These are phyloP conservation scores for Zingel zingel DNA, from an alignment of 2,113 vertebrate species.

Conservation along the genomic window DNA sequence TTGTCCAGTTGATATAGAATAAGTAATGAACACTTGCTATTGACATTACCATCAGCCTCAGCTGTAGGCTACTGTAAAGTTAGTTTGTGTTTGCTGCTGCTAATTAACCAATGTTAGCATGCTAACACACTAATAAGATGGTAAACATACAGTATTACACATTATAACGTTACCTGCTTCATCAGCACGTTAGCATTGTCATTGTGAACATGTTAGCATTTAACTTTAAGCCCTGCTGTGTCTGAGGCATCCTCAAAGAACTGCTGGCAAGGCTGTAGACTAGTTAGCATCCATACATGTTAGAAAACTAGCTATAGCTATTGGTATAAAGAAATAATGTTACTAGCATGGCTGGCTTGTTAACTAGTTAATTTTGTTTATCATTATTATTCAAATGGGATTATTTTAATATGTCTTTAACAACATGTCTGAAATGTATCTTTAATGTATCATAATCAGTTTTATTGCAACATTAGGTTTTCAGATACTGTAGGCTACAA, in stretches of 20 bases:
- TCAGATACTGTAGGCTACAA: too few relatives aligned
- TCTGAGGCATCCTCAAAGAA: background rate
- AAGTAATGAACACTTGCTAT: background rate
- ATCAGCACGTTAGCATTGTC: background rate
- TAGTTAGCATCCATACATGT: background rate
- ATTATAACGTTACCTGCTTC: background rate
- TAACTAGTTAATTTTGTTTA: background rate
- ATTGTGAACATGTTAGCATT: background rate
- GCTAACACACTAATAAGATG: background rate
- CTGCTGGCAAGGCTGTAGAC: background rate
- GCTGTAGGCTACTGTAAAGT: too few relatives aligned
- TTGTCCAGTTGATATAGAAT: background rate
- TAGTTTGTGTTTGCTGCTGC: too few relatives aligned
- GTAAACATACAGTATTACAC: background rate
- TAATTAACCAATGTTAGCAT: too few relatives aligned
- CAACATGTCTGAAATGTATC: background rate
- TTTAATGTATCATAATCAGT: too few relatives aligned
- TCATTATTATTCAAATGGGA: background rate
- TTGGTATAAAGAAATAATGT: background rate
- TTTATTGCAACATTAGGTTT: too few relatives aligned
- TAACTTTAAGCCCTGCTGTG: background rate
- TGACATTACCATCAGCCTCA: too few relatives aligned
- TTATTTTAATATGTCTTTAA: background rate
- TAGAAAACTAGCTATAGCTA: background rate
- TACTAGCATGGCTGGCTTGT: background rate